Evolutionary conservation across 2,797 vertebrate genomes (phyloP), one percentile per base, ranked within the genome.

Genomic region (Aratinga solstitialis): DNA sequence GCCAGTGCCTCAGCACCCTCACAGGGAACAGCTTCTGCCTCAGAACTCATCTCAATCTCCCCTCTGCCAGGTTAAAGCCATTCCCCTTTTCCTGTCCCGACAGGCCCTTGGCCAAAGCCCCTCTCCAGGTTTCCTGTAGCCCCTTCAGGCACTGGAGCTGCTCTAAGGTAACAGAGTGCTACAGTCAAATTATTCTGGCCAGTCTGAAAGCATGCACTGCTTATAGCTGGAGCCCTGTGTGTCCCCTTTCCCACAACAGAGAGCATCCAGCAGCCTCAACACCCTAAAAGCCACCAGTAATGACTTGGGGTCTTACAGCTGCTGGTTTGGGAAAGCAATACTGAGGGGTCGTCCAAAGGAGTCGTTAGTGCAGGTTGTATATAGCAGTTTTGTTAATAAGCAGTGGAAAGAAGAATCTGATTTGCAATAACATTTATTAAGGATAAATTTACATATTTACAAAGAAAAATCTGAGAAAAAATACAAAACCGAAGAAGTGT

Each of bases 401-500:
- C 83, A 96, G 81, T 69, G 92, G 94, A 87, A 97, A 96, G 80
- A 86, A 90, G 88, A 89, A 90, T 90, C 72, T 81, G 92, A 93
- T 96, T 96, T 97, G 83, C 85, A 97, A 4, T 85, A 92, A 94
- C 94, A 96, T 97, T 97, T 98, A 97, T 96, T 98, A 79, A 76
- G 75, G 93, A 84, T 73, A 95, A 93, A 90, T 95, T 84, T 97
- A 97, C 95, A 98, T 95, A 97, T 96, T 97, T 97, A 97, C 87
- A 97, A 77, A 95, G 89, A 72, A 96, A 96, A 92, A 93, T 26
- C 71, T 91, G 83, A 97, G 94, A 97, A 97, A 95, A 97, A 96
- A 97, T 92, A 97, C 87, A 88, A 93, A 94, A 94, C 90, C 59
- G 22, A 97, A 93, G 67, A 90, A 90, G 92, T 93, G 79, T 96